Conservation (phyloP, 2,113 vertebrate species). For the Progne subis region DNA sequence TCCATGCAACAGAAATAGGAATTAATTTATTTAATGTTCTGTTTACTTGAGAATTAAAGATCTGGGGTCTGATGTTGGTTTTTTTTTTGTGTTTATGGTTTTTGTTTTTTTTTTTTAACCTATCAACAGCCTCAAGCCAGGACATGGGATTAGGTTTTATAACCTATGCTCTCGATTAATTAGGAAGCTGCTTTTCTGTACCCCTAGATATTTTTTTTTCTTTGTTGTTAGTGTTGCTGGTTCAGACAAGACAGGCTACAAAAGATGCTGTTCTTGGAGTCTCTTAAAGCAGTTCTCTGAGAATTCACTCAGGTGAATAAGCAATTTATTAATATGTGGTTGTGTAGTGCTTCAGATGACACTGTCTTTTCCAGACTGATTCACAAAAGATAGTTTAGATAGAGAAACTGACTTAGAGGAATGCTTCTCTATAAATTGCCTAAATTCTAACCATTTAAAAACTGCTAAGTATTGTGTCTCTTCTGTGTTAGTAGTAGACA, state of each 20-base stretch:
- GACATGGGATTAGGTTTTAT: not conserved
- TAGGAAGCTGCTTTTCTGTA: not conserved
- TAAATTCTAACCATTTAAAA: not conserved
- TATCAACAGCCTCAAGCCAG: not conserved
- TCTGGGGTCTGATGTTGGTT: accelerated
- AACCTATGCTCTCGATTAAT: not conserved
- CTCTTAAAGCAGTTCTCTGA: not conserved
- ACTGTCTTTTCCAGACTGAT: not conserved
- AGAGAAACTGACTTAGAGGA: not conserved
- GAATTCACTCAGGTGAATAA: not conserved
- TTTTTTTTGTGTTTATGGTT: not conserved
- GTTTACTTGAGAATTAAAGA: not conserved
- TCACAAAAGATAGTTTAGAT: not conserved
- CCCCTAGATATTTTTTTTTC: not conserved
- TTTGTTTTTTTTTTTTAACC: not conserved
- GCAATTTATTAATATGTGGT: not conserved
- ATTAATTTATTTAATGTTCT: not conserved
- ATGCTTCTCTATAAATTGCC: not conserved
- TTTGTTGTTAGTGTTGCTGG: not conserved
- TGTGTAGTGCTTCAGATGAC: not conserved
- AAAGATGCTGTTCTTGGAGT: not conserved
- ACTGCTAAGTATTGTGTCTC: not conserved
- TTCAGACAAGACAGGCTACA: not conserved
- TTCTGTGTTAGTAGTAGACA: not conserved
- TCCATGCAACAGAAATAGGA: not conserved